Evolutionary conservation across 1,140 invertebrate species (phyloP).

Genomic region (Conopomorpha cramerella): DNA sequence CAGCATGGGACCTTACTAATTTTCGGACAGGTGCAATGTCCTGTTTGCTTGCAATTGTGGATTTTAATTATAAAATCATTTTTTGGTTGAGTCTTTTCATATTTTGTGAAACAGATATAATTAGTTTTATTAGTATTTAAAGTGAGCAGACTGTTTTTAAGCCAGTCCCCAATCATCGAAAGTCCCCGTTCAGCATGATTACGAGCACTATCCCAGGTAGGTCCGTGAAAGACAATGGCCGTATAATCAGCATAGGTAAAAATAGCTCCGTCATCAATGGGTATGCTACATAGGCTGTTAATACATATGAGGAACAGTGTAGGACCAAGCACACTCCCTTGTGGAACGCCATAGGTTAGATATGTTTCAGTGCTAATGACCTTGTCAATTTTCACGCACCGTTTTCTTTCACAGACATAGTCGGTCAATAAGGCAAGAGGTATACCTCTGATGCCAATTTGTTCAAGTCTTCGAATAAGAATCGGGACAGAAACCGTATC

Average conservation of each 20-base stretch:
- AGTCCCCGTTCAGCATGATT: background rate
- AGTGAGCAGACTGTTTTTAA: background rate
- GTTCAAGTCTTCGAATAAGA: constrained; percentile 1
- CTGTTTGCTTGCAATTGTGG: background rate
- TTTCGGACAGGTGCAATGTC: background rate
- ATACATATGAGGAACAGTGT: constrained; percentile 3
- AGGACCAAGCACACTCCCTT: constrained; percentile 1
- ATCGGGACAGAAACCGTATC: constrained; percentile 1
- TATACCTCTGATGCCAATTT: constrained; percentile 1
- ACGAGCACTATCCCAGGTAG: background rate
- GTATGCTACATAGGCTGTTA: background rate
- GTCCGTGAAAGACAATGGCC: background rate
- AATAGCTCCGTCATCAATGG: background rate
- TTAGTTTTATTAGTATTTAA: constrained; percentile 1
- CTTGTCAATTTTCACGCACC: background rate
- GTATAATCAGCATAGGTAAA: constrained; percentile 4
- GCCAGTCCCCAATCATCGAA: background rate
- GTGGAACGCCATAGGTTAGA: constrained; percentile 2
- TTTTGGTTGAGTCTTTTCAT: background rate
- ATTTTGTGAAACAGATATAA: constrained; percentile 1
- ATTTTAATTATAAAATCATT: background rate
- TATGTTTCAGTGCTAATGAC: background rate
- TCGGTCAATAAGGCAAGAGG: background rate
- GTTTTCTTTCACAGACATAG: background rate
- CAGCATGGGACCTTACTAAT: background rate